Evolutionary conservation across 2,113 vertebrate genomes (phyloP).

Genomic region (Arenaria interpres): DNA sequence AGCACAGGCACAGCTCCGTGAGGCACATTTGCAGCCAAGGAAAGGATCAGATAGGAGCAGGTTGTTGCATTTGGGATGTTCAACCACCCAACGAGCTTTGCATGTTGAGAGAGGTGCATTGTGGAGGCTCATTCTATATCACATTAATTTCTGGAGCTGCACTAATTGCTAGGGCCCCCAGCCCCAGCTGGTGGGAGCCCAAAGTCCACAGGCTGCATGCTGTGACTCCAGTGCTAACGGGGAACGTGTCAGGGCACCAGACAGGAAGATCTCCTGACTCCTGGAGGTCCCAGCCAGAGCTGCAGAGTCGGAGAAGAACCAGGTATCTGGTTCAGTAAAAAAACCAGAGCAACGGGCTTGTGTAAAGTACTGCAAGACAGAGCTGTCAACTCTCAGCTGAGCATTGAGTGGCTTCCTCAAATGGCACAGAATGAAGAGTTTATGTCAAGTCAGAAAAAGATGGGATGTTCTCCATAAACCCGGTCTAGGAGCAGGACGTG

Average conservation of each 20-base stretch:
- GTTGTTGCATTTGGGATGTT: no score
- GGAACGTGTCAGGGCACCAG: fast-evolving
- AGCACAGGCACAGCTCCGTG: neutral
- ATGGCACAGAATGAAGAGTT: neutral
- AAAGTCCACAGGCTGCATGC: no score
- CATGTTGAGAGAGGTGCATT: fast-evolving
- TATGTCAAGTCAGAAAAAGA: neutral
- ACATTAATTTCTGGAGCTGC: fast-evolving
- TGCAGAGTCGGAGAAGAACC: neutral
- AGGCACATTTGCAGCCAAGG: neutral
- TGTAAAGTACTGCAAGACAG: fast-evolving
- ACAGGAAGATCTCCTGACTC: neutral
- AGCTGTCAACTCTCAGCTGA: neutral
- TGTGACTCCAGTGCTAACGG: neutral
- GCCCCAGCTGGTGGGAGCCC: neutral
- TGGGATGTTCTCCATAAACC: neutral
- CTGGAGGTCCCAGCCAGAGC: neutral
- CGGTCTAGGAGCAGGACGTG: fast-evolving
- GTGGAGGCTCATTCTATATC: neutral
- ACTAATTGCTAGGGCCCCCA: fast-evolving
- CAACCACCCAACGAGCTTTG: neutral
- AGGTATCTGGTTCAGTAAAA: no score
- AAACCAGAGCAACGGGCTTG: neutral
- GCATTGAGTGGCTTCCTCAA: fast-evolving
- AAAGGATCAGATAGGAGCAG: fast-evolving